Base-by-base conservation (phyloP, 2,113 vertebrate genomes). In the Microtus pennsylvanicus region DNA sequence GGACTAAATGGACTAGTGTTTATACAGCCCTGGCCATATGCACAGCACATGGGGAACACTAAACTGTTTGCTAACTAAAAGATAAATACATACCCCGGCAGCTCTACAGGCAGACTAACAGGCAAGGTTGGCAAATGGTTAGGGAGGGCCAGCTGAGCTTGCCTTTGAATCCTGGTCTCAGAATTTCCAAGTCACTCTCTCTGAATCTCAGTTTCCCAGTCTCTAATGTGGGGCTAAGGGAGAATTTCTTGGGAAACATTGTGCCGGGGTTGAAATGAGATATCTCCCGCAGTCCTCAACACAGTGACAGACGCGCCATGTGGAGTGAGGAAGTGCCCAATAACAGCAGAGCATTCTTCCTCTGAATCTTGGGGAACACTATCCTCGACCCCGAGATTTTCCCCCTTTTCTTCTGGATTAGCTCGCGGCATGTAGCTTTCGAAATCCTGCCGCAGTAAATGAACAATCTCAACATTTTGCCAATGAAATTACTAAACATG, bases 401-500 rank as follows among this genome's bases (percentile, higher is more conserved):
- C 12, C 55, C 35, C 35, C 35, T 38, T 65, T 69, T 94, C 80
- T 96, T 94, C 69, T 93, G 75, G 22, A 52, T 90, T 94, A 92
- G 89, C 52, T 81, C 78, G 93, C 0, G 0, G 74, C 96, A 78
- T 35, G 13, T 72, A 96, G 38, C 94, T 96, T 96, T 89, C 52
- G 88, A 95, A 97, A 89, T 94, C 61, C 67, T 96, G 81, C 81
- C 0, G 0, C 72, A 94, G 70, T 95, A 87, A 81, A 93, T 69
- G 92, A 97, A 92, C 35, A 92, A 95, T 87, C 86, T 88, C 88
- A 75, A 78, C 7, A 0, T 97, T 93, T 95, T 97, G 88, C 96
- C 95, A 96, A 35, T 95, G 90, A 96, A 93, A 96, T 94, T 95
- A 95, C 92, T 96, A 89, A 96, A 96, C 67, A 94, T 94, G 89